Conservation (phyloP, 2,888 invertebrate genomes). For the Brachypterus glaber region DNA sequence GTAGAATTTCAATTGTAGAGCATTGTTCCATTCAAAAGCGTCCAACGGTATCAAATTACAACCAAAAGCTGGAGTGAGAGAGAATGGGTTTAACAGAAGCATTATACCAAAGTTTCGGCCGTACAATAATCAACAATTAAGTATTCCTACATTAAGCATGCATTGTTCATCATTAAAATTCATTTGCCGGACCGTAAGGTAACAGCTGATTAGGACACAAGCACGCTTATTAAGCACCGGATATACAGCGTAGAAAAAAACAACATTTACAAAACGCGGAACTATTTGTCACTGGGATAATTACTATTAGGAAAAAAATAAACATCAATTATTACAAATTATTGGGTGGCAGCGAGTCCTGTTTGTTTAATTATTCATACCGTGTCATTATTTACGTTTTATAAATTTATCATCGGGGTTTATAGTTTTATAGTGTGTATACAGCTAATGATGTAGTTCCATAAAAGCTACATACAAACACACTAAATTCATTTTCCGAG, state of each 20-base stretch:
- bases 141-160: conserved; percentile 9
- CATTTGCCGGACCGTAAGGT: neutral
- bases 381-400: neutral
- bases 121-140: conserved; percentile 12
- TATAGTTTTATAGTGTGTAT: no score
- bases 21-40: conserved; percentile 28
- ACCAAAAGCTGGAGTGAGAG: conserved; percentile 18
- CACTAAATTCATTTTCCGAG: no score
- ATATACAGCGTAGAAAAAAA: conserved; percentile 11
- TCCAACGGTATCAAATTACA: conserved; percentile 30
- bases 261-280: neutral
- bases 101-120: conserved; percentile 11
- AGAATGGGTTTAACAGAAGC: conserved; percentile 20
- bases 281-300: conserved; percentile 13
- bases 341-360: conserved; percentile 12
- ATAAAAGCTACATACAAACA: no score
- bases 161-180: conserved; percentile 11
- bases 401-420: no score
- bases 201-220: conserved; percentile 21
- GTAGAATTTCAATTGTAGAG: conserved; percentile 26
- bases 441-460: no score
- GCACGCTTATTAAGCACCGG: conserved; percentile 20
- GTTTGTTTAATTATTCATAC: conserved; percentile 9
- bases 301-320: conserved; percentile 15
- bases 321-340: conserved; percentile 17